phyloP scores from a whole-genome alignment of 2,113 vertebrate species.

The Excalfactoria chinensis region DNA sequence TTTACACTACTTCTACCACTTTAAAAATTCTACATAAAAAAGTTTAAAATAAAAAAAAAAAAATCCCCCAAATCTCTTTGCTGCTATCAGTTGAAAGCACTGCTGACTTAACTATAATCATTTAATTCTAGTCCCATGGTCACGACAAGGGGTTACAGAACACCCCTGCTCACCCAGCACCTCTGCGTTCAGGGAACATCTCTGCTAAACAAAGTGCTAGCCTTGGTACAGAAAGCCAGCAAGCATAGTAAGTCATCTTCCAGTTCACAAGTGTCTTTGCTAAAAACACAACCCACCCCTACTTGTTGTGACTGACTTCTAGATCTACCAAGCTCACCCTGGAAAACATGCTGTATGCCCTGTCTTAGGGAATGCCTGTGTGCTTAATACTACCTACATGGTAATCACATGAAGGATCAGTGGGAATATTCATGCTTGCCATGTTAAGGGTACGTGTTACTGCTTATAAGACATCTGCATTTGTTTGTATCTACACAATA shows the following conservation, averaged over 20 bases:
- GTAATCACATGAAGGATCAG: background rate
- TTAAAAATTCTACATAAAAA: background rate
- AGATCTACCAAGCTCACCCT: background rate
- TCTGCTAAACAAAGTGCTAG: background rate
- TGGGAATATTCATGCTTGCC: background rate
- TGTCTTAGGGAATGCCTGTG: background rate
- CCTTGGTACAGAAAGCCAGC: background rate
- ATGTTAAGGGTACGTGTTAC: background rate
- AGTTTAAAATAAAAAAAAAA: background rate
- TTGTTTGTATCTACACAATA: background rate
- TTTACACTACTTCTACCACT: slow-evolving; percentile 31
- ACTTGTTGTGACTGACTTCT: background rate
- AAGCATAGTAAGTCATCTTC: background rate
- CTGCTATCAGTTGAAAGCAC: background rate
- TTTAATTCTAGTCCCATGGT: background rate
- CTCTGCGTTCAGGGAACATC: background rate
- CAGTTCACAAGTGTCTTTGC: background rate
- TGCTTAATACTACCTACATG: background rate
- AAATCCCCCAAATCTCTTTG: background rate
- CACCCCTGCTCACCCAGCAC: background rate
- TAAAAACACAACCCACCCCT: background rate
- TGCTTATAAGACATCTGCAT: background rate
- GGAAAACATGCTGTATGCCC: background rate
- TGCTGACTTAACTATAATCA: background rate
- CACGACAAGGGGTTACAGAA: background rate